Evolutionary conservation across 92 coral and sea anemone species (phyloP), one percentile per base, ranked within the genome.

Genomic region (Desmophyllum pertusum): DNA sequence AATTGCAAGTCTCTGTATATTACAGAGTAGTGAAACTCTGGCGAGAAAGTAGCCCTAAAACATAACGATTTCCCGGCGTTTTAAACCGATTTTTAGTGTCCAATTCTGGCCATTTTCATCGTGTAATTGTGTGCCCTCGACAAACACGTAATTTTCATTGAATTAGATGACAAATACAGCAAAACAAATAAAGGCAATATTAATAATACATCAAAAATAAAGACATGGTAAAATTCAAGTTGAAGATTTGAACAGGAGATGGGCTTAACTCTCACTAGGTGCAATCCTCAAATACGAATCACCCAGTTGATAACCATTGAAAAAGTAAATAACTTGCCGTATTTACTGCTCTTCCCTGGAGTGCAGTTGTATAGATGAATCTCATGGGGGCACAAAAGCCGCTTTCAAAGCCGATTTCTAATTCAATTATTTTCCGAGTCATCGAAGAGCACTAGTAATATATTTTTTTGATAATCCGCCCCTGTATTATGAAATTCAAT

Each of bases 121-220:
- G 4, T 21, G 19, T 37, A 67, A 36, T 67, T 67, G 41, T 62
- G 37, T 52, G 8, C 39, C n/a, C 70, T 59, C 79, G 77, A 23
- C 72, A 82, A 71, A 71, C 57, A 62, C 38, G 79, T 55, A 53
- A 55, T 74, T 75, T 25, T 75, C 59, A 84, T 75, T 84, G 82
- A 84, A 75, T 84, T 84, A 48, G 76, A 65, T 62, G 90, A 81
- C 92, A 89, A 89, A 89, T 87, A 89, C 33, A 59, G 63, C 79
- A 79, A 75, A 81, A 70, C 90, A 89, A 86, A 89, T 73, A 86
- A 67, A 64, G 23, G 85, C 65, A 43, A 51, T 80, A 89, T 89
- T 81, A 89, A 89, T 89, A 85, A 85, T 89, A 55, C 93, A 89
- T 89, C 55, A 86, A 79, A 70, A 86, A 69, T 81, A 81, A 81